phyloP scores from a whole-genome alignment of 2,797 vertebrate species.

The Cuculus canorus region DNA sequence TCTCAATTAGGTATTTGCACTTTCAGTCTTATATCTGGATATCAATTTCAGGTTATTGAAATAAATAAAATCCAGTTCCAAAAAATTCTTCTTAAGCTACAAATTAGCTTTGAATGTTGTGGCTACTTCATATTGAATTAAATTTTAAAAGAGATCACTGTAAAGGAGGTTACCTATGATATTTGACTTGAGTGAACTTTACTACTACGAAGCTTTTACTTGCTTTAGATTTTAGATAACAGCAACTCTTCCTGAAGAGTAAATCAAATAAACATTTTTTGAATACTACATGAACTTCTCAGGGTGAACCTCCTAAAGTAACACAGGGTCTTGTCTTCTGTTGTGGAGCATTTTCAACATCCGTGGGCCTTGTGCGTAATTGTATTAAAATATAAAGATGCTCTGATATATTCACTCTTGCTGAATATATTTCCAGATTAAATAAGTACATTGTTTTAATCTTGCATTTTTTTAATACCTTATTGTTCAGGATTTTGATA shows the following conservation, averaged over 20 bases:
- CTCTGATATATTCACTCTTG: not conserved
- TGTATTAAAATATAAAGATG: not conserved
- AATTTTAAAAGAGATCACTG: not conserved
- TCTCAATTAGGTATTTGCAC: not conserved
- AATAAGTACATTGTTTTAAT: not conserved
- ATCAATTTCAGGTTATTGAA: not conserved
- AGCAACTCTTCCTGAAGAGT: not conserved
- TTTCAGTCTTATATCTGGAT: not conserved
- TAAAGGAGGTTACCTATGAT: not conserved
- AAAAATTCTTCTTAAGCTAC: not conserved
- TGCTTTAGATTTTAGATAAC: not conserved
- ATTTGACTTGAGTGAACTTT: not conserved
- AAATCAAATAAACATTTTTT: not conserved
- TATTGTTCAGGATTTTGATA: not conserved
- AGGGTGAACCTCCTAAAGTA: not conserved
- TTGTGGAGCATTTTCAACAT: not conserved
- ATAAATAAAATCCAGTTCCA: not conserved
- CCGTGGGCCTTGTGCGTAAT: not conserved
- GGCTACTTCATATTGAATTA: not conserved
- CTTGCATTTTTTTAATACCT: not conserved
- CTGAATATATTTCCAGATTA: not conserved
- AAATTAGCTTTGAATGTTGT: not conserved
- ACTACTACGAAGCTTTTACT: not conserved
- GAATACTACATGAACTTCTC: not conserved
- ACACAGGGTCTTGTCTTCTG: accelerated